phyloP scores from a whole-genome alignment of 2,888 invertebrate species.

The Synanthedon tipuliformis region DNA sequence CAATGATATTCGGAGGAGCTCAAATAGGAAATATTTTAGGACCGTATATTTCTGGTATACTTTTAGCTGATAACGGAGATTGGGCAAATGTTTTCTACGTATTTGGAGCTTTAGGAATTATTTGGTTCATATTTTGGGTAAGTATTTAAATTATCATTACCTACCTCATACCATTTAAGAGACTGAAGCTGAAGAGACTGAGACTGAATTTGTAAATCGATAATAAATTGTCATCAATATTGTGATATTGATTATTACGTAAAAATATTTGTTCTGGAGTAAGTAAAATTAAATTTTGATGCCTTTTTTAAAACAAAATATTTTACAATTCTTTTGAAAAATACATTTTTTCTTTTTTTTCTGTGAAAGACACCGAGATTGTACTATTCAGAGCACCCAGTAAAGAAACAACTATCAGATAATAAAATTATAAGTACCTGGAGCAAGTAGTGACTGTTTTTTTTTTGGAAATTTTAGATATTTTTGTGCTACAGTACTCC shows the following conservation, averaged over 20 bases:
- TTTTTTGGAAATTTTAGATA: slow-evolving; percentile 22
- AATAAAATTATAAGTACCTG: slow-evolving; percentile 1
- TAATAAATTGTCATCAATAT: too few relatives aligned
- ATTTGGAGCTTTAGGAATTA: slow-evolving; percentile 62
- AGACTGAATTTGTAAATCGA: too few relatives aligned
- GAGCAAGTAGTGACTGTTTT: not conserved
- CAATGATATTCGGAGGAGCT: slow-evolving; percentile 71
- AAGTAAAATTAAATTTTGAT: too few relatives aligned
- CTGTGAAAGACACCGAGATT: not conserved
- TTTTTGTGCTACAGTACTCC: slow-evolving; percentile 63
- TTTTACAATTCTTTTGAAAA: too few relatives aligned
- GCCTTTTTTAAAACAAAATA: too few relatives aligned
- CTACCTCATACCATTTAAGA: not conserved
- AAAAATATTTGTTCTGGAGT: too few relatives aligned
- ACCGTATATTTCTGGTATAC: slow-evolving; percentile 54
- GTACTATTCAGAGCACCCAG: not conserved
- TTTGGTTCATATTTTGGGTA: slow-evolving; percentile 68
- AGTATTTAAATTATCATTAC: slow-evolving; percentile 7
- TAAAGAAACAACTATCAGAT: not conserved
- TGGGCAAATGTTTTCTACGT: slow-evolving; percentile 72
- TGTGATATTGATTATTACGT: too few relatives aligned
- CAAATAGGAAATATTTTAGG: slow-evolving; percentile 68
- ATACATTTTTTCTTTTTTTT: too few relatives aligned
- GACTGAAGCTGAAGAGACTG: too few relatives aligned
- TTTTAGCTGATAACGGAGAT: slow-evolving; percentile 53